These are phyloP conservation scores for Nemoura dubitans DNA, from an alignment of 2,888 invertebrate species.

Conservation along the genomic window DNA sequence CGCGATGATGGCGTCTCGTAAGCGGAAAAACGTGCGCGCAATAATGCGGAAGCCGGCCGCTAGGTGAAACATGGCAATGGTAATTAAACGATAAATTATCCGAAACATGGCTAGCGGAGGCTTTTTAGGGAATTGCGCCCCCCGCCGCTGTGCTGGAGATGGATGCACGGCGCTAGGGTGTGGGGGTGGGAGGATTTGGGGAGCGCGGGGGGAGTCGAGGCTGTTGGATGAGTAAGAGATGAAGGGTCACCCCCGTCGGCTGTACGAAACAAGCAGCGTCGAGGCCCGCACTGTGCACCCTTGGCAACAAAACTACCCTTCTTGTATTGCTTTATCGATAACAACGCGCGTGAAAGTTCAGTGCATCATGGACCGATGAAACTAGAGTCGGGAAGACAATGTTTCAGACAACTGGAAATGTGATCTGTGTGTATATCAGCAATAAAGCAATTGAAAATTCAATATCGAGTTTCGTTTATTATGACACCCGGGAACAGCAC, in stretches of 20 bases:
- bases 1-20: too few relatives aligned
- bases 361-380: not conserved
- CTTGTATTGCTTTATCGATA: conserved; percentile 23
- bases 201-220: conserved; percentile 30
- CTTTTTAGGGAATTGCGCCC: conserved; percentile 48
- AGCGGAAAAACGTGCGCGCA: too few relatives aligned
- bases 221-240: conserved; percentile 43
- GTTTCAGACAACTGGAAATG: not conserved
- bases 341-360: not conserved
- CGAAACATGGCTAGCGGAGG: conserved; percentile 44
- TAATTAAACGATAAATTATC: conserved; percentile 49
- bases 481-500: too few relatives aligned
- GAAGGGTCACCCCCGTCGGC: conserved; percentile 43
- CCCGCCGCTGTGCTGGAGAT: not conserved
- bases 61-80: conserved; percentile 48
- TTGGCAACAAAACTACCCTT: conserved; percentile 8
- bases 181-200: conserved; percentile 8
- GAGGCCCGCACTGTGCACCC: conserved; percentile 15
- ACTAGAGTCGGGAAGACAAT: not conserved
- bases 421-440: not conserved
- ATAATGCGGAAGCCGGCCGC: not conserved
- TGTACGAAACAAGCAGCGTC: not conserved
- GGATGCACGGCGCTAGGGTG: not conserved
- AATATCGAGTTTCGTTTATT: not conserved
- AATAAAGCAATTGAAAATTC: not conserved